phyloP scores from a whole-genome alignment of 2,888 invertebrate species.

The Zelleria hepariella region DNA sequence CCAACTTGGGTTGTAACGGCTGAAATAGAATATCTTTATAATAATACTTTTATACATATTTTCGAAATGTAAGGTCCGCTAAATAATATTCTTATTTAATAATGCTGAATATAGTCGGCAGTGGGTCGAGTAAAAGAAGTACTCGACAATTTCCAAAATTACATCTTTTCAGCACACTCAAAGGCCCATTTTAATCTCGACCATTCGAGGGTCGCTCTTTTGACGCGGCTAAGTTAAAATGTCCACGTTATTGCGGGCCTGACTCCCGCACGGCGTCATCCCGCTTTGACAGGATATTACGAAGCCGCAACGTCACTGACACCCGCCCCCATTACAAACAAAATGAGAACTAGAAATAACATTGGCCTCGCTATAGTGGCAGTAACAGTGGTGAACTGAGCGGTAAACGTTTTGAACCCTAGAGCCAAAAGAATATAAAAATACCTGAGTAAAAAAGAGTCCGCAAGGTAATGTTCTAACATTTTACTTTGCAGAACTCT shows the following conservation, averaged over 20 bases:
- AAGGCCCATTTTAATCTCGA: conserved; percentile 5
- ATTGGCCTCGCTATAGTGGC: neutral
- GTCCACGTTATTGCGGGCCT: conserved; percentile 50
- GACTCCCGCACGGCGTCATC: neutral
- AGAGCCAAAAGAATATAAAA: no score
- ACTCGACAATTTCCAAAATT: neutral
- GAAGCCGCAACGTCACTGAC: conserved; percentile 55
- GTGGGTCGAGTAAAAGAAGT: neutral
- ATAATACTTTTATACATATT: no score
- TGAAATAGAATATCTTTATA: no score
- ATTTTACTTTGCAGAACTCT: no score
- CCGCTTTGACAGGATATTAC: conserved; percentile 57
- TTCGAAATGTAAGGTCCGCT: neutral
- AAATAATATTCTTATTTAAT: neutral
- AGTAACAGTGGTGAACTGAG: neutral
- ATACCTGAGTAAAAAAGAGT: no score
- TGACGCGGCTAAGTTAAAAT: conserved; percentile 41
- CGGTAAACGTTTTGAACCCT: neutral
- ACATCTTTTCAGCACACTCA: neutral
- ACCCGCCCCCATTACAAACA: conserved; percentile 45
- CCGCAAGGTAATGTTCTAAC: no score
- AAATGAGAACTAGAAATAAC: conserved; percentile 58
- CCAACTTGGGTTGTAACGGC: no score
- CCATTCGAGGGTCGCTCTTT: conserved; percentile 23
- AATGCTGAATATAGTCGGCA: no score